phyloP scores from a whole-genome alignment of 2,113 vertebrate species.

The Lanius ludovicianus region DNA sequence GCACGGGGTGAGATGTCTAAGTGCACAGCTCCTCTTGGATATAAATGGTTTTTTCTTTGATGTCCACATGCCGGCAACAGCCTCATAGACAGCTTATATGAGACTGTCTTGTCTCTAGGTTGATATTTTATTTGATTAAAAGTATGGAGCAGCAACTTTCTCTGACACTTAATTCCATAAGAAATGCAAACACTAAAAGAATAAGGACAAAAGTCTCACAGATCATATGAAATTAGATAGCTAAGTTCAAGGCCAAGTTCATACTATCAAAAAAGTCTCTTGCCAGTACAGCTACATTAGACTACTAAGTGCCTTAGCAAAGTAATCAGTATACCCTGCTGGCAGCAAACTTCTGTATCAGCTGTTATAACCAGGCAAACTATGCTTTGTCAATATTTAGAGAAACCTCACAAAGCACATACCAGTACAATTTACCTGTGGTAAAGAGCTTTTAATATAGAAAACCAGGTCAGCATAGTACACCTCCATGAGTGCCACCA shows the following conservation, averaged over 20 bases:
- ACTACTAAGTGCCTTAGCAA: not conserved
- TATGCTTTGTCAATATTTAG: not conserved
- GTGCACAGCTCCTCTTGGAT: not conserved
- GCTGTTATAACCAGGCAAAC: not conserved
- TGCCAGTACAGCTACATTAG: not conserved
- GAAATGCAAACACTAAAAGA: not conserved
- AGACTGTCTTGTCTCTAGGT: not conserved
- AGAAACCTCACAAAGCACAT: not conserved
- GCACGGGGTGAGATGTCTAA: rapidly evolving
- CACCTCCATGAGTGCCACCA: not conserved
- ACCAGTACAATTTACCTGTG: not conserved
- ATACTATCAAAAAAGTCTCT: not conserved
- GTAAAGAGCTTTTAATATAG: not conserved
- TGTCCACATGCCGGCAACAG: not conserved
- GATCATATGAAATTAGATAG: not conserved
- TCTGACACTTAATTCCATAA: not conserved
- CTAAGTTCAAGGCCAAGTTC: not conserved
- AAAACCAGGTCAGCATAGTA: not conserved
- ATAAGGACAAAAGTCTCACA: not conserved
- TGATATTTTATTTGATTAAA: not conserved
- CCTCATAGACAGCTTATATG: not conserved
- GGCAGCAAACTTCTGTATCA: not conserved
- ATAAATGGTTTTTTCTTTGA: rapidly evolving
- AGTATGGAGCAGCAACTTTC: not conserved
- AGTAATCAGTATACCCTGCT: not conserved